phyloP scores from a whole-genome alignment of 2,888 invertebrate species.

The Apoda limacodes region DNA sequence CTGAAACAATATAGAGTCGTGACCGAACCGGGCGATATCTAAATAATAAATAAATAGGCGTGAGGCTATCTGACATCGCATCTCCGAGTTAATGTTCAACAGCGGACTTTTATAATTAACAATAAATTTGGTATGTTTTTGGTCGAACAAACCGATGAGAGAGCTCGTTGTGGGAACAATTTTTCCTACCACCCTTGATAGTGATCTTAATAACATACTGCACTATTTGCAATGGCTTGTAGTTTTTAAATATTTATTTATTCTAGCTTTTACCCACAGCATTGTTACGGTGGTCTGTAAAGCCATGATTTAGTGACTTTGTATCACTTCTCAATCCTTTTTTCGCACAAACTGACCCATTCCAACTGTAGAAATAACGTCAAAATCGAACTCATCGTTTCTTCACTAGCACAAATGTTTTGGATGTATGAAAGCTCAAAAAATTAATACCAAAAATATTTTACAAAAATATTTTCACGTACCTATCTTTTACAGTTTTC shows the following conservation, averaged over 20 bases:
- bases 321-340: conserved; percentile 12
- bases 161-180: conserved; percentile 42
- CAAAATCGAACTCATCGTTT: too few species aligned
- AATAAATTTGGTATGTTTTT: conserved; percentile 67
- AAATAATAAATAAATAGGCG: conserved; percentile 69
- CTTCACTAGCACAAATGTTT: too few species aligned
- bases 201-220: conserved; percentile 52
- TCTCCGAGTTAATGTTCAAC: conserved; percentile 62
- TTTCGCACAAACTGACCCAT: too few species aligned
- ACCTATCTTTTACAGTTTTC: too few species aligned
- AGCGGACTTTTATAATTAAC: conserved; percentile 68
- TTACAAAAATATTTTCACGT: too few species aligned
- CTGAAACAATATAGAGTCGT: conserved; percentile 66
- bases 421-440: too few species aligned
- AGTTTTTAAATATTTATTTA: too few species aligned
- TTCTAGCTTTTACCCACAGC: too few species aligned
- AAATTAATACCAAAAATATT: too few species aligned
- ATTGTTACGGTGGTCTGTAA: conserved; percentile 32
- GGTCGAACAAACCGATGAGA: conserved; percentile 36
- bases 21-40: conserved; percentile 62
- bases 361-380: too few species aligned
- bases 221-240: too few species aligned
- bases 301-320: conserved; percentile 8
- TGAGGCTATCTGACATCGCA: conserved; percentile 53
- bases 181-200: conserved; percentile 53